Evolutionary conservation across 30 jellyfish, hydroid and myxozoan genomes (phyloP), one percentile per base, ranked within the genome.

Genomic region (Hydractinia echinata): DNA sequence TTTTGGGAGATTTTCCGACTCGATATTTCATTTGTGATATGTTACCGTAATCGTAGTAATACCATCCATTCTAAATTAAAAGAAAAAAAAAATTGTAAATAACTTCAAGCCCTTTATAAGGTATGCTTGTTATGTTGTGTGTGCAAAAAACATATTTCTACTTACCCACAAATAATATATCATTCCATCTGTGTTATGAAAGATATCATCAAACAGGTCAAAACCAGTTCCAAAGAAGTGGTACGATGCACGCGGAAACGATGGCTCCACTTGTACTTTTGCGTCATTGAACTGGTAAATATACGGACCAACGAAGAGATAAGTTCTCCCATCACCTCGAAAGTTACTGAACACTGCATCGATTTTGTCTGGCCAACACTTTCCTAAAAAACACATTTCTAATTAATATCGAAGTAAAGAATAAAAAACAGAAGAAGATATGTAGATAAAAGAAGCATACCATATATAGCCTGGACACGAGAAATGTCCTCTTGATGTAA

Each of bases 281-380:
- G 11, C 55, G 21, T 77, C 82, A 54, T 77, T 55, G 21, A 77
- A 15, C 60, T 51, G 76, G 60, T 77, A 77, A 61, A 66, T 8
- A 39, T 54, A 77, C 8, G 85, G 85, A 55, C 79, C 61, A 15
- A 53, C 79, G 30, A 77, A 54, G 4, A 77, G 19, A 76, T 77
- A 77, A 10, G 85, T 77, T 54, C 48, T 52, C 53, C 85, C 85
- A 66, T 77, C 52, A 71, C 55, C 60, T 9, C 76, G 76, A 44
- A 53, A 53, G 4, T 77, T 66, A 66, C 76, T 60, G 60, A 77
- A 77, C 7, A 66, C 55, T 19, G 85, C 73, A 15, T 77, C 74
- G 18, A 77, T 77, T 11, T 16, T 60, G 55, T 54, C 53, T 61
- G 85, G 85, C 82, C 55, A 55, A 55, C 85, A 77, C 60, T 60